A percentile compares a stretch with the other conserved stretches of the same genome.
Conservation (phyloP, 2,797 vertebrate species). For the Phyllotis vaccarum region DNA sequence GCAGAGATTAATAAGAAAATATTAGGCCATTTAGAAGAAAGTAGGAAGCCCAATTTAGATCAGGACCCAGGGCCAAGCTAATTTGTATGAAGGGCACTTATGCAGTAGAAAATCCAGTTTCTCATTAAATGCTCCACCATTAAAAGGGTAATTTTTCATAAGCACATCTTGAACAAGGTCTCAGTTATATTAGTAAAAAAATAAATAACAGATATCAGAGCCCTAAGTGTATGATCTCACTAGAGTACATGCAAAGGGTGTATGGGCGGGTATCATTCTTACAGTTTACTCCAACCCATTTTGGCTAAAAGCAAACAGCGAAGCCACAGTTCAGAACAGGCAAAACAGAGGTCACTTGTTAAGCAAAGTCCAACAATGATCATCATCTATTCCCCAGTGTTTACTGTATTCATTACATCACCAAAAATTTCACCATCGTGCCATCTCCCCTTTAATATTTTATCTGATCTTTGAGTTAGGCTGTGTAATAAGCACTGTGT, state of each 20-base stretch:
- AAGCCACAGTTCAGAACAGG: not conserved
- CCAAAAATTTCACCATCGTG: not conserved
- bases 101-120: conserved; percentile 73
- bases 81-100: conserved; percentile 77
- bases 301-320: not conserved
- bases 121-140: conserved; percentile 77
- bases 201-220: conserved; percentile 80
- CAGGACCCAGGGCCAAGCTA: conserved; percentile 67
- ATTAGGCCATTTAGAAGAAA: conserved; percentile 79
- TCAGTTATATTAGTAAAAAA: conserved; percentile 75
- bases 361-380: not conserved
- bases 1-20: conserved; percentile 84
- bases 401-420: not conserved
- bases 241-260: not conserved
- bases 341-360: not conserved
- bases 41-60: conserved; percentile 74
- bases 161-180: conserved; percentile 74
- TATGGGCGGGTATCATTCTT: not conserved
- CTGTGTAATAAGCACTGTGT: not conserved
- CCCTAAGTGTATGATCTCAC: conserved; percentile 53
- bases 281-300: not conserved
- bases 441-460: not conserved
- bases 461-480: not conserved
- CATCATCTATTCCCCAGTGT: not conserved
- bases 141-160: conserved; percentile 82